Evolutionary conservation across 2,888 invertebrate genomes (phyloP).

Genomic region (Abrostola tripartita): DNA sequence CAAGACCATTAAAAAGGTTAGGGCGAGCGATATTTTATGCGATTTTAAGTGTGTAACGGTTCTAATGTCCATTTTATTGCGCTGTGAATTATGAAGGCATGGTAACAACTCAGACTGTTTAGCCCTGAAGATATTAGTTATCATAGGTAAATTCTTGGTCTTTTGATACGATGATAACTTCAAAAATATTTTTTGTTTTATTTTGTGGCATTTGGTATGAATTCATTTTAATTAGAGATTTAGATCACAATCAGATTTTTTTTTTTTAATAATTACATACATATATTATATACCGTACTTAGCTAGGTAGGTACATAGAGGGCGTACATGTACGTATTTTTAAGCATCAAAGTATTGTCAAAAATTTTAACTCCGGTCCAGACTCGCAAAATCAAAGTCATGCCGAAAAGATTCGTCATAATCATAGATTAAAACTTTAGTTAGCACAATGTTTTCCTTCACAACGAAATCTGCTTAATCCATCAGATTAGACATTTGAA

Average conservation of each 20-base stretch:
- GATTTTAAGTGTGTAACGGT: conserved; percentile 86
- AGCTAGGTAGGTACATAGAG: too few relatives aligned
- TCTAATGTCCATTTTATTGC: conserved; percentile 81
- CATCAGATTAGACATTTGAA: conserved; percentile 52
- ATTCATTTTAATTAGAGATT: too few relatives aligned
- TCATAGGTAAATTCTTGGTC: not conserved
- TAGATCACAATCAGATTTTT: too few relatives aligned
- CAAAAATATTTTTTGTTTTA: too few relatives aligned
- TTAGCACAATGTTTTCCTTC: conserved; percentile 32
- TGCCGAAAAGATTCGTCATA: not conserved
- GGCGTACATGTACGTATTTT: too few relatives aligned
- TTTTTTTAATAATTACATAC: too few relatives aligned
- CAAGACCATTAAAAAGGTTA: conserved; percentile 85
- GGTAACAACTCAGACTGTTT: conserved; percentile 29
- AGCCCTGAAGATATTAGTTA: conserved; percentile 14
- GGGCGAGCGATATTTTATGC: conserved; percentile 85
- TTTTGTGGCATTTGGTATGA: too few relatives aligned
- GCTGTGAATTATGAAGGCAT: conserved; percentile 70
- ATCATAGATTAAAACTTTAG: conserved; percentile 23
- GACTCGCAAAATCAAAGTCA: too few relatives aligned
- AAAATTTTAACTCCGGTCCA: too few relatives aligned
- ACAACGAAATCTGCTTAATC: conserved; percentile 39
- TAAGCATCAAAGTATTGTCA: too few relatives aligned
- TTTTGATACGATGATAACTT: too few relatives aligned
- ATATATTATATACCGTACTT: too few relatives aligned